Percentiles rank a stretch among this genome's conserved stretches.
phyloP scores from a whole-genome alignment of 1,140 invertebrate species.

The Caenorhabditis tropicalis region DNA sequence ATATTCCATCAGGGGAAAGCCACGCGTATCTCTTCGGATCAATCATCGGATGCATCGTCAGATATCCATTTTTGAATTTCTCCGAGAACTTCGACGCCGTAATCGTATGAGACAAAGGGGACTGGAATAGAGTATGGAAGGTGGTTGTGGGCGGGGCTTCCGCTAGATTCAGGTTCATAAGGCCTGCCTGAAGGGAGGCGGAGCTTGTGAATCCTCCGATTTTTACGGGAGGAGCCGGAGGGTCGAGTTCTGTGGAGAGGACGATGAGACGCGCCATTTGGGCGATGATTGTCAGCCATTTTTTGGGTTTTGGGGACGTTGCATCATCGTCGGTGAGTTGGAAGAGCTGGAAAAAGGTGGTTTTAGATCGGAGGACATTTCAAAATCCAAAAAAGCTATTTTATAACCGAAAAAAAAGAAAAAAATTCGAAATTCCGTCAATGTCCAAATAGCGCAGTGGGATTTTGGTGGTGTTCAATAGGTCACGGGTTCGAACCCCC shows the following conservation, averaged over 20 bases:
- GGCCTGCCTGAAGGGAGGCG: background rate
- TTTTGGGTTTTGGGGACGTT: background rate
- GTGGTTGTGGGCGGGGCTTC: background rate
- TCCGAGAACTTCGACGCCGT: background rate
- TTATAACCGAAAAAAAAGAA: too few relatives aligned
- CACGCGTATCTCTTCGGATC: conserved; percentile 31
- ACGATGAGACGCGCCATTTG: conserved; percentile 25
- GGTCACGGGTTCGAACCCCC: too few relatives aligned
- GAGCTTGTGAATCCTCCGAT: conserved; percentile 11
- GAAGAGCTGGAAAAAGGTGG: background rate
- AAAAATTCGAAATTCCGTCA: too few relatives aligned
- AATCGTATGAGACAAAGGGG: background rate
- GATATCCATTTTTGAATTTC: conserved; percentile 31
- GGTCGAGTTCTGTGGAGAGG: background rate
- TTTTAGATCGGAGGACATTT: too few relatives aligned
- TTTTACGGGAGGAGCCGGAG: background rate
- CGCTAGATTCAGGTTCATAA: background rate
- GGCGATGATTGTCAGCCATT: conserved; percentile 27
- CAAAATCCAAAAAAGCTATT: too few relatives aligned
- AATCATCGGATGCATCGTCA: background rate
- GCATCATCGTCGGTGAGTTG: background rate
- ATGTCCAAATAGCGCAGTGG: too few relatives aligned
- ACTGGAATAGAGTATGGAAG: background rate
- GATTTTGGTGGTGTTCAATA: too few relatives aligned
- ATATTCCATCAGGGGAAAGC: conserved; percentile 28